Conservation (phyloP, 2,888 invertebrate species). For the Litoditis marina region DNA sequence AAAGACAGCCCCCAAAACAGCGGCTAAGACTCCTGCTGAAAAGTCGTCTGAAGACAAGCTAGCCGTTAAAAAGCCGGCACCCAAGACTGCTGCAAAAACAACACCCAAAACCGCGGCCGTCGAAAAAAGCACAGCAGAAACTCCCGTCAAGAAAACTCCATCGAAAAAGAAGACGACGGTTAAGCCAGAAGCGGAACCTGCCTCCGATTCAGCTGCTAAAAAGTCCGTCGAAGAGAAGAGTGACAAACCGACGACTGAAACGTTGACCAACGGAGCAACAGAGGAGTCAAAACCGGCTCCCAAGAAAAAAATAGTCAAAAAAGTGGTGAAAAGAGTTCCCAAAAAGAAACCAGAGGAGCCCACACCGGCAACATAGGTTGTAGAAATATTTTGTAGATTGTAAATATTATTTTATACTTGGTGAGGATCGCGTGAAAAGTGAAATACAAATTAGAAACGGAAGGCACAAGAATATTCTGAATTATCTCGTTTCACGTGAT, state of each 20-base stretch:
- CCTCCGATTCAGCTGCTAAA: neutral
- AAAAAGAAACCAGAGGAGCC: slow-evolving; percentile 4
- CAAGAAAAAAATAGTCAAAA: slow-evolving; percentile 3
- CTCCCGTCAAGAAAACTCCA: neutral
- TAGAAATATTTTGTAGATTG: no score
- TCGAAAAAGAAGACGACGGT: neutral
- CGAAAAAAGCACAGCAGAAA: neutral
- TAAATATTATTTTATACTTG: no score
- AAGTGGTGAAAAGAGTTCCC: slow-evolving; percentile 4
- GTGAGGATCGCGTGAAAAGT: no score
- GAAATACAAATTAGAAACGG: no score
- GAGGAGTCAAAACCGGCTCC: neutral
- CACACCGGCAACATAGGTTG: no score
- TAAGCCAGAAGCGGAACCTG: neutral
- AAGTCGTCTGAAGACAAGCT: neutral
- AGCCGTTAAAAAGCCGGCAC: neutral
- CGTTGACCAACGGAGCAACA: slow-evolving; percentile 2
- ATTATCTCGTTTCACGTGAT: no score
- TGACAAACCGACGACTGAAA: slow-evolving; percentile 8
- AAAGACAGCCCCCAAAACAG: neutral
- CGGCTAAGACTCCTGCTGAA: neutral
- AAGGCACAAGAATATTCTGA: no score
- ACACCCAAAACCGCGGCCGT: neutral
- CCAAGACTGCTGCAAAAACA: neutral
- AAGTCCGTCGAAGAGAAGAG: slow-evolving; percentile 3